Evolutionary conservation across 35 echinoderm and acorn worm species (phyloP), one percentile per base, ranked within the genome.

Genomic region (Lytechinus pictus): DNA sequence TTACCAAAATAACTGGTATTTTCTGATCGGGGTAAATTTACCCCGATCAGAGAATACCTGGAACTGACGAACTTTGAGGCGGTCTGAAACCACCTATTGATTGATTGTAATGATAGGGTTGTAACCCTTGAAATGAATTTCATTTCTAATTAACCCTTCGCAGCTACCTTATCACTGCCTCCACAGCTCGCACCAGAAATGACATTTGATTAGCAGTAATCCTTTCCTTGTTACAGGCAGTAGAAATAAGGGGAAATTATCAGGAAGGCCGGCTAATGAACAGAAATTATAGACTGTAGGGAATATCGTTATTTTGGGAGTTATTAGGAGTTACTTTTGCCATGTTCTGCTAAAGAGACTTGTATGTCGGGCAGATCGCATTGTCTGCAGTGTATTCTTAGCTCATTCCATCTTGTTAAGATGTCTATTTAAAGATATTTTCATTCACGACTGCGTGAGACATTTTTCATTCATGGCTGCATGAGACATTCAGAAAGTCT

Each of bases 121-220:
- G 61, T 24, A 79, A 79, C 66, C 66, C 66, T 79, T 16, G 2
- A 24, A 79, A 79, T 79, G 12, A n/a, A 79, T 79, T 79, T 79
- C 66, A 79, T 24, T 79, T 79, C 66, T 79, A 14, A 79, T 79
- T 79, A 79, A 24, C 66, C 19, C 66, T 19, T 79, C 4, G 19
- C 66, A 79, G 66, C 66, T 90, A 90, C 88, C 88, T 90, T 90
- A 90, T 90, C 88, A 90, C 88, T 54, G 11, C 28, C 52, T 54
- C 88, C 88, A 90, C 88, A 90, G 88, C 29, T 90, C 88, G 52
- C 29, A 54, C 88, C 52, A 54, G 88, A 52, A 90, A 90, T 90
- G 88, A 90, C 52, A 54, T 90, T 90, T 90, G 88, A 90, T 90
- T 90, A 44, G 88, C 52, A 52, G 88, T 90, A 90, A 90, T 90